Base-by-base conservation (phyloP, 2,888 invertebrate genomes). In the Eristalis intricaria region DNA sequence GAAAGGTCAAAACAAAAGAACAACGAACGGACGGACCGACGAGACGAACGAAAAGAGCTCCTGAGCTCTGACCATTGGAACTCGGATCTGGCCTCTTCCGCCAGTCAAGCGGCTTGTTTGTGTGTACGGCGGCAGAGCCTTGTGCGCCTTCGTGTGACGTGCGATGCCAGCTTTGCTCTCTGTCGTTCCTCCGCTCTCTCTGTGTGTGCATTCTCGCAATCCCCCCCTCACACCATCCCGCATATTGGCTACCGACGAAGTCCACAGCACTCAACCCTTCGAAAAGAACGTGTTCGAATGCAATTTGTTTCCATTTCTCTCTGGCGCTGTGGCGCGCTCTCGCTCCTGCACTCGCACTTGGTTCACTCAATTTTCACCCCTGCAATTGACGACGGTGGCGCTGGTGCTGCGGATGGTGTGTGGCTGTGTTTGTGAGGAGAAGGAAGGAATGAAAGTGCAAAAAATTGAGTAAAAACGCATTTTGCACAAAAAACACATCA, bases 391-490 rank as follows among this genome's bases (percentile, higher is more conserved):
- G 50, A 50, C 19, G 79, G 66, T 71, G 79, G 68, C 68, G 80
- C 56, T 58, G 75, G 68, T 68, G 75, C 8, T 10, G 32, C 10
- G 8, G 4, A 8, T 10, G 32, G 8, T 32, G 66, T 35, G 60
- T 58, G 69, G 58, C 60, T 78, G 71, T 78, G 78, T 82, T 75
- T 70, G 61, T 43, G 56, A 66, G 74, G 19, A 82, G 69, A 74
- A 74, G 26, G 68, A 56, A 38, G 69, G 76, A 81, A 73, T 71
- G 69, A 78, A 85, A 82, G 74, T 86, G 78, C 78, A 86, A 85
- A 85, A 77, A 85, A 85, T 77, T 81, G 78, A 75, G 78, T 65
- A 75, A 82, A 69, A 86, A 86, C 86, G 86, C 86, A 86, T 82
- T 86, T 82, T 56, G 26, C 63, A 79, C 78, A 75, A 82, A 73